Evolutionary conservation across 2,113 vertebrate species (phyloP), one percentile per base, ranked within the genome.

Genomic region (Megaceryle maxima): DNA sequence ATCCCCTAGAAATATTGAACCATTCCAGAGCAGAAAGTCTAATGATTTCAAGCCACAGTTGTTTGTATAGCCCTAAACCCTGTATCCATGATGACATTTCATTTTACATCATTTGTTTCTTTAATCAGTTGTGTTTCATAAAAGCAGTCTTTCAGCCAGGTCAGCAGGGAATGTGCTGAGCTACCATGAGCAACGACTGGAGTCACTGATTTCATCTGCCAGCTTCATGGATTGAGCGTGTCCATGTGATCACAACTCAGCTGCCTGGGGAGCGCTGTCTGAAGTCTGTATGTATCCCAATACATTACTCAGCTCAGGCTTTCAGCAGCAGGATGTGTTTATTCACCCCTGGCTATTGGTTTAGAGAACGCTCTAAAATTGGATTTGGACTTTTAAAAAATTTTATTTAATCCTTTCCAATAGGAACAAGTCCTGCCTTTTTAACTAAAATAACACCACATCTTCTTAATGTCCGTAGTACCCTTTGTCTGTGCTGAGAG

Each of bases 21-120:
- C 22, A 74, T 89, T 94, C 91, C 94, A 91, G 83, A 94, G 81
- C 83, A 91, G 74, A 85, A 84, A 83, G 57, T 69, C 87, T 97
- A 96, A 94, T 92, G 83, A 97, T 97, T 97, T 95, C 96, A 97
- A 74, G 85, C 94, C 91, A 56, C 41, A 22, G 83, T 95, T 96
- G 94, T 97, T 94, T 96, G 91, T 67, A 70, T 33, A 96, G 92
- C 75, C 62, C 86, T 92, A 95, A 96, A 84, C 87, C 94, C 83
- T 35, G 70, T 80, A 96, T 92, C 81, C 92, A 94, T 59, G 92
- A 96, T 96, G 96, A 97, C 94, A 94, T 94, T 96, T 96, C 92
- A 94, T 96, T 97, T 96, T 96, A 97, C 94, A 94, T 96, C 95
- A 97, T 96, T 96, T 96, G 92, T 97, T 97, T 97, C 96, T 94